Evolutionary conservation across 1,140 invertebrate genomes (phyloP), one percentile per base, ranked within the genome.

Genomic region (Psix sp.): DNA sequence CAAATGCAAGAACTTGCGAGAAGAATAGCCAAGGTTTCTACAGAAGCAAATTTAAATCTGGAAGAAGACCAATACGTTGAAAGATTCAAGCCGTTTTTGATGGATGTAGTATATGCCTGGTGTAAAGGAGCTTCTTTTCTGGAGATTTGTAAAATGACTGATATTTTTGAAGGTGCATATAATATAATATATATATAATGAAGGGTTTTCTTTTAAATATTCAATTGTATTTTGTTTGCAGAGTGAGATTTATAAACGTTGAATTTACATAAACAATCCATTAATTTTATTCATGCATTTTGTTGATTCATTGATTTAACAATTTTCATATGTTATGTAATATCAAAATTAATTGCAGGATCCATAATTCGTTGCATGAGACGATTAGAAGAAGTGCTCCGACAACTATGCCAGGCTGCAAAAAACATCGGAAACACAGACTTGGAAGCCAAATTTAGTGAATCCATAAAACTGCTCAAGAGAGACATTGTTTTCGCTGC

Each of bases 91-190:
- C 96, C 96, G 15, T 95, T 92, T 76, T 89, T 99, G 21, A 99
- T 99, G 97, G 97, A 99, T 84, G 94, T 99, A n/a, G 95, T 99
- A 15, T 91, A 94, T 82, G 91, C 94, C 0, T 99, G 98, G 98
- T 95, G 95, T 79, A 96, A 96, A 78, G 98, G 98, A 14, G 91
- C 94, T 14, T 90, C 90, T 15, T 99, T 99, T 85, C 87, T 93
- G 63, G 91, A 97, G 81, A 91, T 99, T 63, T 98, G 96, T 88
- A 94, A 95, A 87, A 98, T 98, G 93, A 98, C 97, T 0, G 96
- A 98, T 77, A 95, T 99, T 48, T 99, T 98, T 89, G 98, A 99
- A 93, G 98, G 95, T 93, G 82, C 74, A 45, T 14, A 3, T n/a
- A n/a, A n/a, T n/a, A n/a, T n/a, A n/a, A n/a, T n/a, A n/a, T n/a